These are phyloP conservation scores for Pseudocheirus occidentalis DNA, from an alignment of 2,797 vertebrate species.

Conservation along the genomic window DNA sequence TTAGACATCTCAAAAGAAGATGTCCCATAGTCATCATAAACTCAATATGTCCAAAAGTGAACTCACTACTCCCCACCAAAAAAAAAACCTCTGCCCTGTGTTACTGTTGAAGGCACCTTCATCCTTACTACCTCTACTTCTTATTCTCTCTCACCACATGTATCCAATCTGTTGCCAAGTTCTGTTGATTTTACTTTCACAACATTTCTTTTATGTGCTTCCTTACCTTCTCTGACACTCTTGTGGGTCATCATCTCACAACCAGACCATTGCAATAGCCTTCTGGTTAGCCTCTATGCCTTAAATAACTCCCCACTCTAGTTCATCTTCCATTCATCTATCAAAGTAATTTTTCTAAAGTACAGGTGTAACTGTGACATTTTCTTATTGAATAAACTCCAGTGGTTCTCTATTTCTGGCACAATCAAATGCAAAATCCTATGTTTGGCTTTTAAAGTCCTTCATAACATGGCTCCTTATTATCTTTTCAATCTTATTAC, in stretches of 20 bases:
- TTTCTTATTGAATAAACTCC: neutral
- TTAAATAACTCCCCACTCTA: neutral
- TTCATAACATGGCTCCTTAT: neutral
- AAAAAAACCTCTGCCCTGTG: neutral
- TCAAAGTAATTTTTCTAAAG: neutral
- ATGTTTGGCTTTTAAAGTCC: neutral
- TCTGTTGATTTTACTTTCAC: neutral
- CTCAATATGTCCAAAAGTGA: neutral
- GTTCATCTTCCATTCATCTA: neutral
- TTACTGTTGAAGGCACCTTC: neutral
- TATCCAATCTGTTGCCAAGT: neutral
- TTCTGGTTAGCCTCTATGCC: neutral
- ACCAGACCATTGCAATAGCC: neutral
- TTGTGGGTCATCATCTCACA: neutral
- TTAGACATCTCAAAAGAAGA: neutral
- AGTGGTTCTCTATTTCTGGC: neutral
- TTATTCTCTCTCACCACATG: neutral
- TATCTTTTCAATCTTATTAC: neutral
- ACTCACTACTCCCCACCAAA: neutral
- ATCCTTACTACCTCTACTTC: neutral
- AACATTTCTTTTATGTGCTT: neutral
- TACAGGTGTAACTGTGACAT: neutral
- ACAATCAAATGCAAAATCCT: neutral
- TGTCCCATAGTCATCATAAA: neutral
- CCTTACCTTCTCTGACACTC: neutral